Evolutionary conservation across 2,797 vertebrate genomes (phyloP).

Genomic region (Fundulus diaphanus): DNA sequence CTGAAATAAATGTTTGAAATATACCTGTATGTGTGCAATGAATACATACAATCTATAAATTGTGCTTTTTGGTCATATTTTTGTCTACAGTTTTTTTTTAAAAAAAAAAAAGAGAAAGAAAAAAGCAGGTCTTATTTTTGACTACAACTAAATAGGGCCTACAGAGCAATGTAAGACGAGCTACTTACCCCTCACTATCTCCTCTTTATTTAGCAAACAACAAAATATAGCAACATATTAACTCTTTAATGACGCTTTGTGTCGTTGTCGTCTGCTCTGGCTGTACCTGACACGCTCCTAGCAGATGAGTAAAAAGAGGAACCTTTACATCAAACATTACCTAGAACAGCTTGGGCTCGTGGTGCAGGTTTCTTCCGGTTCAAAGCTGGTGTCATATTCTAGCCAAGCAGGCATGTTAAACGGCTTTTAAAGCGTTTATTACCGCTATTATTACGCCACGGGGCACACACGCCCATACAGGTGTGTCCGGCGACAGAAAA

Average conservation of each 20-base stretch:
- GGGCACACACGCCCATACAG: slow-evolving; percentile 30
- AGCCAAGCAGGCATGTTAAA: neutral
- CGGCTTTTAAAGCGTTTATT: slow-evolving; percentile 4
- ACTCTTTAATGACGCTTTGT: neutral
- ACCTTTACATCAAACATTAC: neutral
- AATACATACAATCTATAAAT: too few species aligned
- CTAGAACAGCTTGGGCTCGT: neutral
- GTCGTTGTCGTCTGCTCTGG: neutral
- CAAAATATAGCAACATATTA: neutral
- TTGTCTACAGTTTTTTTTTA: slow-evolving; percentile 7
- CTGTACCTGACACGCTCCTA: neutral
- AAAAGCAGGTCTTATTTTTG: neutral
- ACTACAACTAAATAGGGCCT: slow-evolving; percentile 9
- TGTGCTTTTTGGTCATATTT: neutral
- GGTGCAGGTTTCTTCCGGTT: neutral
- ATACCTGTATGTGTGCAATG: neutral
- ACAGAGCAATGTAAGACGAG: neutral
- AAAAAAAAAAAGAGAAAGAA: too few species aligned
- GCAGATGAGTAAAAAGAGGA: neutral
- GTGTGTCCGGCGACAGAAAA: slow-evolving; percentile 33
- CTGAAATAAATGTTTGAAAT: neutral
- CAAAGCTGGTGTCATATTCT: neutral
- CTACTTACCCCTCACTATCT: slow-evolving; percentile 2
- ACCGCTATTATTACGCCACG: neutral
- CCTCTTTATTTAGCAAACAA: slow-evolving; percentile 7